Evolutionary conservation across 2,113 vertebrate genomes (phyloP).

Genomic region (Alaudala cheleensis): DNA sequence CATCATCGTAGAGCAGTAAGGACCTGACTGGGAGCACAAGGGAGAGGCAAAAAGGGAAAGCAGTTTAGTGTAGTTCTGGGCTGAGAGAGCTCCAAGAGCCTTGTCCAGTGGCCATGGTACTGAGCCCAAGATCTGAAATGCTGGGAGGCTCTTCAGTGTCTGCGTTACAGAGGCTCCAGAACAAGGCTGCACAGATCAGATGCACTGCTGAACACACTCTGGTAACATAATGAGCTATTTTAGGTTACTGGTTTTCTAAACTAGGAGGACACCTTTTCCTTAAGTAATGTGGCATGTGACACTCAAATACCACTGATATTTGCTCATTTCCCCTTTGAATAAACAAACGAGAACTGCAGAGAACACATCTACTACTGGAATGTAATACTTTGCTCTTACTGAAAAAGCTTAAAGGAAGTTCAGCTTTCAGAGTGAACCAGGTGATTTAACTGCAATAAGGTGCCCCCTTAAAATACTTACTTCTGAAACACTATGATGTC

Average conservation of each 20-base stretch:
- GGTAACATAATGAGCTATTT: not conserved
- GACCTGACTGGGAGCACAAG: not conserved
- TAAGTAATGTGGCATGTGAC: not conserved
- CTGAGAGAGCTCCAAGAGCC: conserved; percentile 12
- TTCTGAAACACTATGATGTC: conserved; percentile 99
- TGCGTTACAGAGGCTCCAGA: not conserved
- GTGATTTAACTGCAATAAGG: not conserved
- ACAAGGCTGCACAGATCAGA: not conserved
- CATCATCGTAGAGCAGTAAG: not conserved
- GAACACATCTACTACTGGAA: not conserved
- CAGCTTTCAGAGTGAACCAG: not conserved
- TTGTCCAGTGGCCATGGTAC: not conserved
- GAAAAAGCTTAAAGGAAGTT: not conserved
- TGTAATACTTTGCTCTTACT: not conserved
- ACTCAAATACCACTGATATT: not conserved
- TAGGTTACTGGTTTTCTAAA: not conserved
- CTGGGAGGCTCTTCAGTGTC: not conserved
- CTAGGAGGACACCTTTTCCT: not conserved
- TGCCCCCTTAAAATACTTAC: conserved; percentile 72
- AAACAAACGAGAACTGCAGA: not conserved
- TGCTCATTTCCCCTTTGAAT: not conserved
- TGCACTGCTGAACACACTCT: not conserved
- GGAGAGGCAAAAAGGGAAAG: conserved; percentile 9
- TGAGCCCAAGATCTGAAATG: not conserved
- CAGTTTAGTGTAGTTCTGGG: not conserved